Base-by-base conservation (phyloP, 2,888 invertebrate species). In the Acleris laterana region DNA sequence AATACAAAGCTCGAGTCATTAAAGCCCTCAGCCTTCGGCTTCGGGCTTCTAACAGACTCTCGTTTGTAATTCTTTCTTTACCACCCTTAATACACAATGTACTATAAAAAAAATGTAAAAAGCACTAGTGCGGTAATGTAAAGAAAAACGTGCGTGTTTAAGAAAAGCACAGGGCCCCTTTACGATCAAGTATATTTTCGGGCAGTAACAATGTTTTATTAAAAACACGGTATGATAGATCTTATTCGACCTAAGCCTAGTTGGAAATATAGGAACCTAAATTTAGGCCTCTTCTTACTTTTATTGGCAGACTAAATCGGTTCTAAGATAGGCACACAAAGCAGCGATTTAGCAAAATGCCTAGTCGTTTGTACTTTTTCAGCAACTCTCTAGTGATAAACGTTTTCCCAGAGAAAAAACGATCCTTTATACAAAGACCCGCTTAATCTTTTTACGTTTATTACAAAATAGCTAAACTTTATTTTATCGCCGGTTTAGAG, bases 381-480 rank as follows among this genome's bases (percentile, higher is more conserved):
- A 55, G 42, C 64, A 55, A 16, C 74, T 74, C 81, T 82, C 76
- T 72, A 68, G 74, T 74, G 77, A 80, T 79, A 80, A 81, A 78
- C 79, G 78, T 77, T 77, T 74, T 75, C 69, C 71, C 71, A 75
- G 71, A 76, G 72, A 76, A 77, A 78, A 77, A 77, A 76, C 75
- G 74, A 74, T 76, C 69, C 68, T 74, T 74, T 72, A 75, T 76
- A 74, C 25, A 59, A 63, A 48, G 44, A 50, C 53, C 50, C 38
- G 44, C 44, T 42, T 56, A 25, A 17, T 69, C 59, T 65, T 57
- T 63, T 25, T 52, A 20, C 52, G 44, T 50, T 55, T 56, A 42
- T 56, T 57, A 56, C 9, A 58, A 58, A 66, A 52, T 60, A 57
- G 50, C 42, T 25, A 62, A 59, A 59, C 42, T 59, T 48, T 28